Percentiles rank a stretch among this genome's conserved stretches.
These are phyloP conservation scores for Parauchenoglanis punctatus DNA, from an alignment of 2,797 vertebrate genomes.

Conservation along the genomic window DNA sequence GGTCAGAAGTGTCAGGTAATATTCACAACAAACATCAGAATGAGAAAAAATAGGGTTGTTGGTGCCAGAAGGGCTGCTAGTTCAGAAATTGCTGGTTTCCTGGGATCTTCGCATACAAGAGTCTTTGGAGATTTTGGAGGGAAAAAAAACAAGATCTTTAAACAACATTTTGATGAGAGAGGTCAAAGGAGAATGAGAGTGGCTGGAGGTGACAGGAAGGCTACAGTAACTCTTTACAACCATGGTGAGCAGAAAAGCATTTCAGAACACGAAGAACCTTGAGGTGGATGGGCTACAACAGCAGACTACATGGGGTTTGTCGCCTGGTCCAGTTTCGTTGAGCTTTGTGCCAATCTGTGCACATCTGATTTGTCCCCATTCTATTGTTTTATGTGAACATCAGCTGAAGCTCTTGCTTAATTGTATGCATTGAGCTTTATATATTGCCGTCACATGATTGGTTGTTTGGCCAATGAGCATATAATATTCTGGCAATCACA, in stretches of 20 bases:
- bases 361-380: background rate
- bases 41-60: background rate
- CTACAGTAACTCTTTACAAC: background rate
- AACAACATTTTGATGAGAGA: background rate
- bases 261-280: background rate
- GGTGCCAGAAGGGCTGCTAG: background rate
- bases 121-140: background rate
- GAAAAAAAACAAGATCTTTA: background rate
- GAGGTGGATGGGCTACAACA: background rate
- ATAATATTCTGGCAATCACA: background rate
- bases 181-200: background rate
- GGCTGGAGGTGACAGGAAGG: background rate
- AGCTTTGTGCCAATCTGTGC: background rate
- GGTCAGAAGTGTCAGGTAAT: background rate
- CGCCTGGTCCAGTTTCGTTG: background rate
- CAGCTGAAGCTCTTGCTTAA: background rate
- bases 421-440: background rate
- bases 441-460: background rate
- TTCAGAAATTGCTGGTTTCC: background rate
- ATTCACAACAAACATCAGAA: background rate
- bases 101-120: background rate
- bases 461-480: background rate
- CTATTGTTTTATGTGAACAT: background rate
- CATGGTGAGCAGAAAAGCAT: background rate
- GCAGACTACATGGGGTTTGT: background rate